Evolutionary conservation across 2,888 invertebrate genomes (phyloP).

Genomic region (Salpingus planirostris): DNA sequence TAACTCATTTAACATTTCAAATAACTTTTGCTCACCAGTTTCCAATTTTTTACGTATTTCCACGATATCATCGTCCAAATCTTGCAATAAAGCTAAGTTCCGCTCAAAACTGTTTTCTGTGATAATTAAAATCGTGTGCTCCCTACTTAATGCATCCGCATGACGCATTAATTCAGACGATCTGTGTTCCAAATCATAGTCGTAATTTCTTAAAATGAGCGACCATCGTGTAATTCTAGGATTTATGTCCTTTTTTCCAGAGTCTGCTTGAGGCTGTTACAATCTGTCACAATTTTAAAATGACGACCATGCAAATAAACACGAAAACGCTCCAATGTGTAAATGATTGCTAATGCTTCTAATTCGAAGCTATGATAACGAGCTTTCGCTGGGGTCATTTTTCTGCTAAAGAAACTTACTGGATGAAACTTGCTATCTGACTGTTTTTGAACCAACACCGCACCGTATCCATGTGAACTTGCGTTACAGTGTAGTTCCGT

Average conservation of each 20-base stretch:
- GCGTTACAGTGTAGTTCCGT: constrained; percentile 4
- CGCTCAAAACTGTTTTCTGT: not conserved
- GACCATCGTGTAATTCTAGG: constrained; percentile 1
- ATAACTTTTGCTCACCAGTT: not conserved
- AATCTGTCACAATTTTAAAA: constrained; percentile 3
- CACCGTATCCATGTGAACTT: constrained; percentile 1
- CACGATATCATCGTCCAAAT: not conserved
- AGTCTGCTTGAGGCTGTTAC: constrained; percentile 1
- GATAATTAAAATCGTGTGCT: not conserved
- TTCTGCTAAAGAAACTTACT: not conserved
- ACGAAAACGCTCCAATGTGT: constrained; percentile 2
- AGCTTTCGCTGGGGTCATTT: not conserved
- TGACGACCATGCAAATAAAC: constrained; percentile 1
- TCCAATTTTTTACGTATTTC: not conserved
- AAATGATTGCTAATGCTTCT: not conserved
- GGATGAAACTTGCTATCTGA: constrained; percentile 1
- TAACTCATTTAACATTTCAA: constrained; percentile 1
- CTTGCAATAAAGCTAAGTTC: not conserved
- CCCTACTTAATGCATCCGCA: constrained; percentile 4
- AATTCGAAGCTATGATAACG: not conserved
- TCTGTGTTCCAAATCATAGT: constrained; percentile 2
- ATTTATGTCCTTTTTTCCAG: constrained; percentile 1
- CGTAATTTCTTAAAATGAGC: not conserved
- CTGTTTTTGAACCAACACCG: constrained; percentile 2
- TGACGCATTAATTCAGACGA: not conserved